Evolutionary conservation across 1,140 invertebrate species (phyloP).

Genomic region (Drosophila funebris): DNA sequence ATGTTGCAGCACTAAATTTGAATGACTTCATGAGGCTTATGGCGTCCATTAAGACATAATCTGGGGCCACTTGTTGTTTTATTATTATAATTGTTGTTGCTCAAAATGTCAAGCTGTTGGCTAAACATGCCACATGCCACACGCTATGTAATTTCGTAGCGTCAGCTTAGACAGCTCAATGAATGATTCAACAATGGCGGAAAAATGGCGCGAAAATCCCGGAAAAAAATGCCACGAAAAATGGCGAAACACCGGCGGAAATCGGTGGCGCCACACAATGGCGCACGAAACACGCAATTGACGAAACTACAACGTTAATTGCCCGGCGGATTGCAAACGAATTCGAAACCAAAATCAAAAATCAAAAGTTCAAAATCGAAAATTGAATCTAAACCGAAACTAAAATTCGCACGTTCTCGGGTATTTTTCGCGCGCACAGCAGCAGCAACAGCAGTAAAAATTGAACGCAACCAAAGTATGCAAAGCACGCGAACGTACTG

Average conservation of each 20-base stretch:
- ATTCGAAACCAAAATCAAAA: slow-evolving; percentile 5
- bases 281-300: slow-evolving; percentile 56
- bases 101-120: background rate
- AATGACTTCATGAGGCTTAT: slow-evolving; percentile 36
- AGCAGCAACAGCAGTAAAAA: slow-evolving; percentile 48
- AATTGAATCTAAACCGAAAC: slow-evolving; percentile 20
- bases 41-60: slow-evolving; percentile 45
- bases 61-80: slow-evolving; percentile 57
- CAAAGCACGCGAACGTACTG: slow-evolving; percentile 83
- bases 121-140: slow-evolving; percentile 30
- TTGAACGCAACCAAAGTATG: slow-evolving; percentile 83
- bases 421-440: slow-evolving; percentile 41
- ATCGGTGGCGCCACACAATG: slow-evolving; percentile 47
- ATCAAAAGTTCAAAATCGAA: slow-evolving; percentile 10
- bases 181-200: background rate
- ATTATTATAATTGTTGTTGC: too few species aligned
- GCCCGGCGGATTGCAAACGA: slow-evolving; percentile 15
- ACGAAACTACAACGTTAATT: slow-evolving; percentile 18
- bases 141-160: slow-evolving; percentile 61
- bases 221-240: slow-evolving; percentile 38
- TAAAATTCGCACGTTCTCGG: slow-evolving; percentile 28
- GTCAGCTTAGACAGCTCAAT: slow-evolving; percentile 18
- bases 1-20: slow-evolving; percentile 61
- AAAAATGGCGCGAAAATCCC: slow-evolving; percentile 58
- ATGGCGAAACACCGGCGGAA: slow-evolving; percentile 41